Base-by-base conservation (phyloP, 2,888 invertebrate species). In the Steinernema carpocapsae region DNA sequence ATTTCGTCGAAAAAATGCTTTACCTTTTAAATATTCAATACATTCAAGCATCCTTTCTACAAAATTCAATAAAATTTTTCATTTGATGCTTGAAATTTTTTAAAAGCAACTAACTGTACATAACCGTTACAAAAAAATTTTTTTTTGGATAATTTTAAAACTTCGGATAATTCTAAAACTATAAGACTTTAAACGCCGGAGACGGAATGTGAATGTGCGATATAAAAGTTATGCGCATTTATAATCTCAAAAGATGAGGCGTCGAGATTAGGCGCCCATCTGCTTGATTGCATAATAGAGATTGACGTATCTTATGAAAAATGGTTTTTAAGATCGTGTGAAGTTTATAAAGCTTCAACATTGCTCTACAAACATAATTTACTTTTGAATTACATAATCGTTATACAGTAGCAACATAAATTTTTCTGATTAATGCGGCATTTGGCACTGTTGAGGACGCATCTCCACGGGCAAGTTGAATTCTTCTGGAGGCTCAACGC, bases 211-310 rank as follows among this genome's bases (percentile, higher is more conserved):
- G 19, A 48, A 48, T 48, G 10, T 4, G 48, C 48, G 48, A 17
- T 19, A 43, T 7, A 43, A 48, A n/a, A 48, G 48, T 48, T n/a
- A 48, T 48, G 48, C 48, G 48, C 48, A 48, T 48, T 48, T n/a
- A 48, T 48, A 48, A n/a, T 48, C 48, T 48, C 48, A 17, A 6
- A 17, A 48, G 48, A 48, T 48, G n/a, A 48, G 48, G n/a, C n/a
- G 48, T 17, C 48, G 48, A 48, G 48, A 48, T 48, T 48, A 19
- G 4, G 48, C n/a, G n/a, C 14, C n/a, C 48, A 48, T 17, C 48
- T 48, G 48, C 48, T 48, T 4, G 7, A 4, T 19, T 4, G 3
- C 7, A 48, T 4, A n/a, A 19, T 10, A 19, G 7, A 48, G n/a
- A 48, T 6, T 4, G 7, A 10, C 48, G n/a, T 48, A 48, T 48